These are phyloP conservation scores for Apostichopus leukothele DNA, from an alignment of 53 echinoderm and acorn worm species.

Conservation along the genomic window DNA sequence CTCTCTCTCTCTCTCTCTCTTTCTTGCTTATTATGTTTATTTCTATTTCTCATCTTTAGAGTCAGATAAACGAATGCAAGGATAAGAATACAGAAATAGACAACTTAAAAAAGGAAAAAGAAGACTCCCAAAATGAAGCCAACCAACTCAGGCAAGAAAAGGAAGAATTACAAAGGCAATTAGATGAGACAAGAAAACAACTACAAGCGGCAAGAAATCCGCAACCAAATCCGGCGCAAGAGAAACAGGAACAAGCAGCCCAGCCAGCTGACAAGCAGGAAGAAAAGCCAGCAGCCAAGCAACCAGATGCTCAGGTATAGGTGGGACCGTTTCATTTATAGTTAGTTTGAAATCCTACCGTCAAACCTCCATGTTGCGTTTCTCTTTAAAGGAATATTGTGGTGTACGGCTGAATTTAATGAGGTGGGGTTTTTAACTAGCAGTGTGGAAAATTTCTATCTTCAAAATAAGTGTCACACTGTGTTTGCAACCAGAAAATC, in stretches of 20 bases:
- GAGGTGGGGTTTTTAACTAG: no score
- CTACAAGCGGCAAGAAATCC: not conserved
- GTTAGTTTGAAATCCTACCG: no score
- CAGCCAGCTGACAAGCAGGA: not conserved
- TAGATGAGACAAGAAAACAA: not conserved
- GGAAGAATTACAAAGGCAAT: not conserved
- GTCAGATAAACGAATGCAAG: slow-evolving; percentile 14
- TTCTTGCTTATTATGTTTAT: no score
- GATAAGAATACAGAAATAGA: not conserved
- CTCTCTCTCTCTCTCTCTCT: no score
- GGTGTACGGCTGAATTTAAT: no score
- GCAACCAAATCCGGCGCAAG: not conserved
- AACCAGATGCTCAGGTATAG: not conserved
- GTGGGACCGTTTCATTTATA: not conserved
- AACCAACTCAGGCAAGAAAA: not conserved
- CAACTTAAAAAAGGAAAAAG: not conserved
- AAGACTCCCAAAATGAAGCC: not conserved
- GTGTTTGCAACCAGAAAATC: no score
- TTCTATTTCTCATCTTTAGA: not conserved
- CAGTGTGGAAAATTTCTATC: no score
- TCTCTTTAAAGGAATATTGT: no score
- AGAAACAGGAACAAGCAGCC: not conserved
- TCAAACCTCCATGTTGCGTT: no score
- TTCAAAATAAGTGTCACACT: no score
- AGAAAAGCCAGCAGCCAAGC: not conserved